Percentiles rank a stretch among this genome's conserved stretches.
These are phyloP conservation scores for Athene noctua DNA, from an alignment of 2,113 vertebrate genomes.

Conservation along the genomic window DNA sequence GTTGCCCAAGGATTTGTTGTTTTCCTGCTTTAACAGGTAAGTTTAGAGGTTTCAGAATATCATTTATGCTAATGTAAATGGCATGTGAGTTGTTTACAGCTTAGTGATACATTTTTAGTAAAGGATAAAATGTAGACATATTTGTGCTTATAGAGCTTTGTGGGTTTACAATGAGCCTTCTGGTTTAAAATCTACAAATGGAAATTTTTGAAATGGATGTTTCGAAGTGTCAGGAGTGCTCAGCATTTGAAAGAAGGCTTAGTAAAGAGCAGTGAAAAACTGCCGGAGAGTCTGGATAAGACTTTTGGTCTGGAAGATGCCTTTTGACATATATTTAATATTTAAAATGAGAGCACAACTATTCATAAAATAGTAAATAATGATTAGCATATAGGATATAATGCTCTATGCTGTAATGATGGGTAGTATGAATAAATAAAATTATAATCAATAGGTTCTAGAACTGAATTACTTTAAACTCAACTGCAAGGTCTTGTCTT, in stretches of 20 bases:
- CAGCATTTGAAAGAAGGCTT: not conserved
- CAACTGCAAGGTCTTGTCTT: not conserved
- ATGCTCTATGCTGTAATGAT: not conserved
- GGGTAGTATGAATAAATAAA: not conserved
- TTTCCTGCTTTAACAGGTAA: not conserved
- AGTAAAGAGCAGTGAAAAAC: not conserved
- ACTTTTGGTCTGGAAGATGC: not conserved
- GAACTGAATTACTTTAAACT: not conserved
- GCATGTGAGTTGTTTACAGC: not conserved
- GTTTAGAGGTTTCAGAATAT: not conserved
- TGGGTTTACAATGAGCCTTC: not conserved
- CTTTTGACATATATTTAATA: not conserved
- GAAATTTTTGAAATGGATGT: slow-evolving; percentile 7
- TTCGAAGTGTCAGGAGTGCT: not conserved
- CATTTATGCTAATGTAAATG: not conserved
- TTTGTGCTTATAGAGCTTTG: not conserved
- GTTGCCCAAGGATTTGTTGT: not conserved
- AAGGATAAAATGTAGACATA: not conserved
- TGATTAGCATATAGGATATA: not conserved
- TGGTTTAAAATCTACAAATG: not conserved
- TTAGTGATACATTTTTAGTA: not conserved
- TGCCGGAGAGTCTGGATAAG: not conserved
- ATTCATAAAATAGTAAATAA: not conserved
- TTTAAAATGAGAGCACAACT: not conserved
- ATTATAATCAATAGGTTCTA: not conserved